phyloP scores from a whole-genome alignment of 2,113 vertebrate species.

The Noctilio leporinus region DNA sequence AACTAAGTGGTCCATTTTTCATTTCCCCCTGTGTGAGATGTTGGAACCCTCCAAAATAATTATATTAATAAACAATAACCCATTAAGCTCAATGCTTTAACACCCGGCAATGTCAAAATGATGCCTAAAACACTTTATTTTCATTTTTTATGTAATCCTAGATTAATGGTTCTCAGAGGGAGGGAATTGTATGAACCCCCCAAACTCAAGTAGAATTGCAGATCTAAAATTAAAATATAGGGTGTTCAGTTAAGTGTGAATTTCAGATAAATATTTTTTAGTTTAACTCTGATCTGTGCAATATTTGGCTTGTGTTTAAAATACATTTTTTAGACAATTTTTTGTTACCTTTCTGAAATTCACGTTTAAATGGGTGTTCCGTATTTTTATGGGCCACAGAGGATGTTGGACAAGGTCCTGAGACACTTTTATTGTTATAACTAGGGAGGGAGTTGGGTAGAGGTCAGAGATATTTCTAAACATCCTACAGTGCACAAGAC shows the following conservation, averaged over 20 bases:
- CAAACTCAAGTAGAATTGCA: not conserved
- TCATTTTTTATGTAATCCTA: not conserved
- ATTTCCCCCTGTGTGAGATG: not conserved
- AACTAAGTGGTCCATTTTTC: not conserved
- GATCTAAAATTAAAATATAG: not conserved
- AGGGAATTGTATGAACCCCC: not conserved
- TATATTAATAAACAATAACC: not conserved
- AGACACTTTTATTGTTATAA: not conserved
- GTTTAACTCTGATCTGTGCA: not conserved
- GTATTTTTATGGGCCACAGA: not conserved
- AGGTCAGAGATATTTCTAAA: not conserved
- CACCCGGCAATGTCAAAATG: not conserved
- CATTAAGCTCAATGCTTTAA: not conserved
- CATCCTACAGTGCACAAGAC: not conserved
- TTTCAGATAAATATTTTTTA: not conserved
- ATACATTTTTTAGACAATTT: not conserved
- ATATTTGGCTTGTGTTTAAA: not conserved
- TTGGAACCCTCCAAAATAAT: not conserved
- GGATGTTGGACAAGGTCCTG: not conserved
- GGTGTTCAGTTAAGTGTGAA: not conserved
- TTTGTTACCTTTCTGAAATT: not conserved
- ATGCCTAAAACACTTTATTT: not conserved
- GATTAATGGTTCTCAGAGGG: not conserved
- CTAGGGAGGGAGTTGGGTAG: accelerated
- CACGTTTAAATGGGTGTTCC: not conserved